Evolutionary conservation across 2,113 vertebrate species (phyloP).

Genomic region (Pteropus alecto): DNA sequence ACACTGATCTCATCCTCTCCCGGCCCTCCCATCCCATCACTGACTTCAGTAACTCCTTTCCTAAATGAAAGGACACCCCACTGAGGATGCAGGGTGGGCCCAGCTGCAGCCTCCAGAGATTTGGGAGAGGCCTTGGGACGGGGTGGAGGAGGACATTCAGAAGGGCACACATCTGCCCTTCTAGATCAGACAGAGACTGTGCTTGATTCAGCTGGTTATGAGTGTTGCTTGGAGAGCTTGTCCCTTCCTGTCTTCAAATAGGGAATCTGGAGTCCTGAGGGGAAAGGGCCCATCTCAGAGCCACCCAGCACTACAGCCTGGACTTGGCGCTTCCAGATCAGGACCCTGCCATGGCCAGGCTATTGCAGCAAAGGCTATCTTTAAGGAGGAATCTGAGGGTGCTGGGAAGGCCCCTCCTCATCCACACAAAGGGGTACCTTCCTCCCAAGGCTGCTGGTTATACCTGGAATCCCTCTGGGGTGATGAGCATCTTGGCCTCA

Average conservation of each 20-base stretch:
- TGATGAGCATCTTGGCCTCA: background rate
- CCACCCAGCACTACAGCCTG: background rate
- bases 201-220: background rate
- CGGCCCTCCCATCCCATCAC: background rate
- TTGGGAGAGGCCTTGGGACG: background rate
- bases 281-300: background rate
- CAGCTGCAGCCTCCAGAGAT: background rate
- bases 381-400: background rate
- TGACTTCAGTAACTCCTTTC: background rate
- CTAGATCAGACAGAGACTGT: background rate
- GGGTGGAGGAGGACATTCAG: background rate
- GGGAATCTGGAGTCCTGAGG: background rate
- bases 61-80: background rate
- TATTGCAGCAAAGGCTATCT: background rate
- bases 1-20: conserved; percentile 29
- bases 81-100: background rate
- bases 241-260: background rate
- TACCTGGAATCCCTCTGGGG: background rate
- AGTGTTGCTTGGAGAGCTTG: background rate
- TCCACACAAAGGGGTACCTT: no score
- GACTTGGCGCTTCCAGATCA: background rate
- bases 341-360: background rate
- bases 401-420: background rate
- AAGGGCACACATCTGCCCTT: background rate
- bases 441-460: background rate